These are phyloP conservation scores for Cephus nigrinus DNA, from an alignment of 2,888 invertebrate genomes.

Conservation along the genomic window DNA sequence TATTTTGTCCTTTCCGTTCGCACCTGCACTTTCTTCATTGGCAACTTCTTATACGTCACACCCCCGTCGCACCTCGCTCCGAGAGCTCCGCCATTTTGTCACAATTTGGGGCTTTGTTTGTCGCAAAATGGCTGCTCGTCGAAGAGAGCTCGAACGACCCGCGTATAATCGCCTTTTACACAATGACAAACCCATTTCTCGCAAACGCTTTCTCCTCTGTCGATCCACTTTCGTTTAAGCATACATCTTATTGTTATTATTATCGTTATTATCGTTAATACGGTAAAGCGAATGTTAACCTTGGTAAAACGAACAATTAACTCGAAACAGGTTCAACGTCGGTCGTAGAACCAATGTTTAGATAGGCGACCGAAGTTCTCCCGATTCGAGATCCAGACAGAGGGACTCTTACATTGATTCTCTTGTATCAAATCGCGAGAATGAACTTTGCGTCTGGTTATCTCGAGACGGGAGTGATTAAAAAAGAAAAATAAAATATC, in stretches of 20 bases:
- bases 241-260: neutral
- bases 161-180: too few relatives aligned
- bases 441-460: slow-evolving; percentile 5
- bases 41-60: neutral
- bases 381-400: neutral
- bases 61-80: neutral
- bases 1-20: slow-evolving; percentile 3
- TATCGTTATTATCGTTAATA: neutral
- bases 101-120: slow-evolving; percentile 24
- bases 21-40: neutral
- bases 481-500: neutral
- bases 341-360: neutral
- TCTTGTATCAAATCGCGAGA: slow-evolving; percentile 13
- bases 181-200: neutral
- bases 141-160: neutral
- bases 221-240: neutral
- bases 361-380: neutral
- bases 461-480: slow-evolving; percentile 10
- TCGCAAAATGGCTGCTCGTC: slow-evolving; percentile 17
- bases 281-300: neutral
- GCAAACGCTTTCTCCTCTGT: neutral
- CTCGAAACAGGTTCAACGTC: neutral
- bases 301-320: neutral
- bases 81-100: slow-evolving; percentile 9
- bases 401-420: neutral